phyloP scores from a whole-genome alignment of 2,888 invertebrate species.

The Phlogophora meticulosa region DNA sequence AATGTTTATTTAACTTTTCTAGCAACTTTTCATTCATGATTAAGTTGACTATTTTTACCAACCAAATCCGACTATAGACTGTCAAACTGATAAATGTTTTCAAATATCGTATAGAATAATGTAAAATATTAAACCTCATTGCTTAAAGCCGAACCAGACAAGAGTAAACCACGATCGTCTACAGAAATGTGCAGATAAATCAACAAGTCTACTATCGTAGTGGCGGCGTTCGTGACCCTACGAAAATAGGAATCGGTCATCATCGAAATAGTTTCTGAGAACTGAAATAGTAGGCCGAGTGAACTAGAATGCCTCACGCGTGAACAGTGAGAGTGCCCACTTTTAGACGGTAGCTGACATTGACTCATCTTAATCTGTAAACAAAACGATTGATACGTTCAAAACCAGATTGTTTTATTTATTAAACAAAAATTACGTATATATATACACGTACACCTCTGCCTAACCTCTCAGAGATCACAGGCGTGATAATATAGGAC shows the following conservation, averaged over 20 bases:
- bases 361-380: slow-evolving; percentile 31
- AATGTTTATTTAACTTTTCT: slow-evolving; percentile 7
- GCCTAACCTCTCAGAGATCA: no score
- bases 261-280: slow-evolving; percentile 19
- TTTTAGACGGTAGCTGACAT: background rate
- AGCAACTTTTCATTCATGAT: background rate
- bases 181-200: slow-evolving; percentile 14
- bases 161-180: background rate
- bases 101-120: no score
- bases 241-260: slow-evolving; percentile 30
- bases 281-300: slow-evolving; percentile 24
- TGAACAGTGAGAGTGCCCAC: background rate
- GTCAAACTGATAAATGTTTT: no score
- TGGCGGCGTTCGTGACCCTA: background rate
- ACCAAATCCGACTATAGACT: background rate
- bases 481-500: no score
- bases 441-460: background rate
- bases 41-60: no score
- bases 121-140: no score
- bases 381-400: slow-evolving; percentile 1
- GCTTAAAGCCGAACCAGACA: no score
- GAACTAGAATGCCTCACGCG: slow-evolving; percentile 15
- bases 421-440: no score
- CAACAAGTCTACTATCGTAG: slow-evolving; percentile 31
- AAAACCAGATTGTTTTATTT: no score